These are phyloP conservation scores for Drosophila suboccidentalis DNA, from an alignment of 2,888 invertebrate species.

Conservation along the genomic window DNA sequence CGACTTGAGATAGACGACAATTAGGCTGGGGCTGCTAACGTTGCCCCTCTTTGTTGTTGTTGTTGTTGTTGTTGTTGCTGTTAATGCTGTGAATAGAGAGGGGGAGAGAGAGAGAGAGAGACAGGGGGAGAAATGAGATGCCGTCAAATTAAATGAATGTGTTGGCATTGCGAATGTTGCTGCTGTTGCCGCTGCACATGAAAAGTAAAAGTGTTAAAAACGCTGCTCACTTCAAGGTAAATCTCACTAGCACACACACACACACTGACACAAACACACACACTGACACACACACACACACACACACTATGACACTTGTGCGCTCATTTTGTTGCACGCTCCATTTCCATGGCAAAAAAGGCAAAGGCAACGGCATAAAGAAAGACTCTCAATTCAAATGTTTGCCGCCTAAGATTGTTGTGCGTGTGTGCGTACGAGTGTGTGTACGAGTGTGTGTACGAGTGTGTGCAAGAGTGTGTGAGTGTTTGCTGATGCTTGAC, in stretches of 20 bases:
- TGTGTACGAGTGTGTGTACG: conserved; percentile 25
- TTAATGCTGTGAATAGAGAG: neutral
- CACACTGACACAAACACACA: conserved; percentile 14
- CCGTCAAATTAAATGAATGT: conserved; percentile 76
- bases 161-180: conserved; percentile 46
- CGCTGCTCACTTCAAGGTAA: conserved; percentile 79
- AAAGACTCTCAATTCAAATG: conserved; percentile 23
- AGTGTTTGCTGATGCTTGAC: conserved; percentile 60
- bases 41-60: neutral
- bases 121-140: conserved; percentile 12
- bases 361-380: conserved; percentile 16
- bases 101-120: neutral
- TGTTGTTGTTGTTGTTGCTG: neutral
- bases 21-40: conserved; percentile 57
- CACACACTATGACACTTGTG: conserved; percentile 26
- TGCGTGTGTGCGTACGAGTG: conserved; percentile 20
- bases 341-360: conserved; percentile 53
- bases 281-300: conserved; percentile 3
- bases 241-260: conserved; percentile 41
- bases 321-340: conserved; percentile 51
- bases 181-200: conserved; percentile 35
- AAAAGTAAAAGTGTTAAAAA: conserved; percentile 75
- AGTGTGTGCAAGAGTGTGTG: conserved; percentile 35
- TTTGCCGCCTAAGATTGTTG: conserved; percentile 40
- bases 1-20: conserved; percentile 76